Base-by-base conservation (phyloP, 1,140 invertebrate species). In the Hesperophylax magnus region DNA sequence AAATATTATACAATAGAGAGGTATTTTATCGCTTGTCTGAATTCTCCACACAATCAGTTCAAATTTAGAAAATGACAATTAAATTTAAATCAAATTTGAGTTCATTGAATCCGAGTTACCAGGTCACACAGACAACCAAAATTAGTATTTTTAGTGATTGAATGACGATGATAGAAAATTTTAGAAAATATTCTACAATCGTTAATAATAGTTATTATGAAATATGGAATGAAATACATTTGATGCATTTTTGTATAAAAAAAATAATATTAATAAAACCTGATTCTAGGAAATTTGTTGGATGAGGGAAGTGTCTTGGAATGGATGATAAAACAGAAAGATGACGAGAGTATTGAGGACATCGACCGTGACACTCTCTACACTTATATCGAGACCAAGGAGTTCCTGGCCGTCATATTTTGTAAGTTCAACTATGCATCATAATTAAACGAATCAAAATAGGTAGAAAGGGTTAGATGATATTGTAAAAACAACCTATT, bases 301-400 rank as follows among this genome's bases (percentile, higher is more conserved):
- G 96, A 96, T 86, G 96, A 97, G 88, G 92, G 91, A 60, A 94
- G 96, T 87, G 97, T 98, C 15, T 91, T 98, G 75, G 93, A 96
- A 77, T 98, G 97, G 97, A 96, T 98, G 92, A 92, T 96, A 65
- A 94, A 95, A 86, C 96, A 98, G 88, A 97, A 97, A 87, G 96
- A 96, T 88, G 97, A 98, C 87, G 95, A 96, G 86, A 98, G 96
- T 87, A 97, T 98, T 82, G 96, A 97, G 89, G 95, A 97, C 86
- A 96, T 98, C 77, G 93, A 97, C 86, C 92, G 97, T 84, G 95
- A 97, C 71, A 93, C 93, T 85, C 90, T 98, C 8, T 93, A 93
- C 85, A 95, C 96, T 85, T 95, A 97, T 87, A 97, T 98, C 85
- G 95, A 96, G 86, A 96, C 95, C 58, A 96, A 96, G 87, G 97